Evolutionary conservation across 2,888 invertebrate genomes (phyloP).

Genomic region (Malthinus seriepunctatus): DNA sequence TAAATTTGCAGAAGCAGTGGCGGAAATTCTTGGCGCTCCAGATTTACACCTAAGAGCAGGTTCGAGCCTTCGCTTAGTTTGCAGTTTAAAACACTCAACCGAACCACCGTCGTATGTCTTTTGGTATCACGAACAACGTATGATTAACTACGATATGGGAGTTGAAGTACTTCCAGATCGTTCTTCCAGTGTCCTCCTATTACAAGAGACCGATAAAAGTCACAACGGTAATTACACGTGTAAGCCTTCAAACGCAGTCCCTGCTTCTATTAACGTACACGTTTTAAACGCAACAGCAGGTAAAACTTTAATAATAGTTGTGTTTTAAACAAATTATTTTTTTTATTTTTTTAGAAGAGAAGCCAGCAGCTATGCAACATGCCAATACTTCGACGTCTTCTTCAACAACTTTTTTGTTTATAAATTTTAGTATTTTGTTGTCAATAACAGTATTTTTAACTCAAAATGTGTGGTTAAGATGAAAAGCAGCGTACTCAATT

Average conservation of each 20-base stretch:
- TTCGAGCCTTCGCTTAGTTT: slow-evolving; percentile 61
- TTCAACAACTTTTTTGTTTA: slow-evolving; percentile 25
- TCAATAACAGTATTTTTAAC: slow-evolving; percentile 36
- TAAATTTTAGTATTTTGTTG: slow-evolving; percentile 42
- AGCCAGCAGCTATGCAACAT: slow-evolving; percentile 75
- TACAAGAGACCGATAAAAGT: slow-evolving; percentile 63
- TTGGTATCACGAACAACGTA: slow-evolving; percentile 65
- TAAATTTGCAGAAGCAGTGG: slow-evolving; percentile 57
- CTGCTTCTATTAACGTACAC: slow-evolving; percentile 70
- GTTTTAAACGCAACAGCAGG: slow-evolving; percentile 67
- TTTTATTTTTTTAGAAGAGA: slow-evolving; percentile 62
- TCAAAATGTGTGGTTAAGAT: slow-evolving; percentile 40
- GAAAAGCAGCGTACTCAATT: slow-evolving; percentile 16
- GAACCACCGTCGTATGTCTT: slow-evolving; percentile 64
- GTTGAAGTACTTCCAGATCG: slow-evolving; percentile 60
- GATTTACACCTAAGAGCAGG: slow-evolving; percentile 65
- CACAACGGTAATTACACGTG: slow-evolving; percentile 76
- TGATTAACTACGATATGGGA: slow-evolving; percentile 66
- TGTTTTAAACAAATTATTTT: not conserved
- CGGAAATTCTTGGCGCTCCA: slow-evolving; percentile 63
- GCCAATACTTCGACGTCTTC: slow-evolving; percentile 59
- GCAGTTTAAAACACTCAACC: slow-evolving; percentile 60
- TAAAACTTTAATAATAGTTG: slow-evolving; percentile 28
- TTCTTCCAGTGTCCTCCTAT: slow-evolving; percentile 68
- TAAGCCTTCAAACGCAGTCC: slow-evolving; percentile 66